Base-by-base conservation (phyloP, 1,140 invertebrate genomes). In the Dreissena polymorpha region DNA sequence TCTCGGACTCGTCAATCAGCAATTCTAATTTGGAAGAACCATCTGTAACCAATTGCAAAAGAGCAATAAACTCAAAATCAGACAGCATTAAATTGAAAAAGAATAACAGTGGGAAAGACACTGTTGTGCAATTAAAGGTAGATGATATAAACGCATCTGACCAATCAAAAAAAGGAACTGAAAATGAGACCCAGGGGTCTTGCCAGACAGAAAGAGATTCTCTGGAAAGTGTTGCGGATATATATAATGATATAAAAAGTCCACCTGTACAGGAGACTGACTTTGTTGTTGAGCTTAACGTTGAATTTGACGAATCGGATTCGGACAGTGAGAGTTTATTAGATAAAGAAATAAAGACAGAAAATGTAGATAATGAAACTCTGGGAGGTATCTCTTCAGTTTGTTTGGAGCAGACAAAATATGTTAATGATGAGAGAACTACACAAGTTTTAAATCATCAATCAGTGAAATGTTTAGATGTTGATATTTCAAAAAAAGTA, bases 171-270 rank as follows among this genome's bases (percentile, higher is more conserved):
- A 53, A 6, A 18, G 25, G 25, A 68, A 21, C 18, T 68, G 67
- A 29, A n/a, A 18, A 18, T 5, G 50, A 49, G n/a, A 72, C 50
- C 25, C 1, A 5, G 7, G 39, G 1, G 70, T 13, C 21, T 27
- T 49, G 21, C 49, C 29, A 49, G 29, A n/a, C 13, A 18, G 50
- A 53, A 7, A 18, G 27, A 51, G 25, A 6, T 14, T n/a, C 18
- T 49, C n/a, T 49, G 18, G 70, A 53, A 49, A 72, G 70, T 72
- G 27, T 72, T 23, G 12, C 70, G 13, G 70, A 53, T 50, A 72
- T 53, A 72, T 68, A 21, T 68, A 14, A 68, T 27, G 67, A 68
- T 23, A 60, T 60, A 60, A 60, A 18, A n/a, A 60, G 57, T 60
- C 21, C 57, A 12, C 16, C 16, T 3, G 57, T n/a, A 60, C 16